phyloP scores from a whole-genome alignment of 2,888 invertebrate species.

The Eumerus sabulonum region DNA sequence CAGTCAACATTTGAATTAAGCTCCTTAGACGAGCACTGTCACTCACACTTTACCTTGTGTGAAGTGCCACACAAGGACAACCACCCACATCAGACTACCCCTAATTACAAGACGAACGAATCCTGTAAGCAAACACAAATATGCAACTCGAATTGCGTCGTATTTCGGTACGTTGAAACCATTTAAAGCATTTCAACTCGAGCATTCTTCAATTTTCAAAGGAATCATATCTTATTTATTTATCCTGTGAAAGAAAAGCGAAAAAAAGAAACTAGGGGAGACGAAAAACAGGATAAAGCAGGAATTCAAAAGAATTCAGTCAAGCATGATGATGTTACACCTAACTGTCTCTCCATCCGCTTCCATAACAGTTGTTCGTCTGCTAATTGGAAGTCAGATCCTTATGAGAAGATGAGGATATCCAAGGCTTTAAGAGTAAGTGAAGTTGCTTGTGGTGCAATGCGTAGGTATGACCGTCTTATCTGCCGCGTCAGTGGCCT shows the following conservation, averaged over 20 bases:
- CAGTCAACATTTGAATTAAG: conserved; percentile 22
- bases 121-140: neutral
- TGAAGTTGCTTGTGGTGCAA: neutral
- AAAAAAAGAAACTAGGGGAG: too few relatives aligned
- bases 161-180: neutral
- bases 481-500: neutral
- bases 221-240: neutral
- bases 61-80: neutral
- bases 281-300: neutral
- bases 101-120: conserved; percentile 5
- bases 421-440: neutral
- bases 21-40: conserved; percentile 24
- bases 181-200: neutral
- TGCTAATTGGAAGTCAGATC: conserved; percentile 3
- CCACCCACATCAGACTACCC: too few relatives aligned
- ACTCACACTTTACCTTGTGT: neutral
- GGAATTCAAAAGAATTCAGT: neutral
- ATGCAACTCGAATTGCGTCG: too few relatives aligned
- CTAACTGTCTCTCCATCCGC: neutral
- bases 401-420: too few relatives aligned
- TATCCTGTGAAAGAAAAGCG: neutral
- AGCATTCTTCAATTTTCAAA: conserved; percentile 5
- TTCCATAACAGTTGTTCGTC: too few relatives aligned
- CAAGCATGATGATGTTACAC: neutral
- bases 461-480: neutral